These are phyloP conservation scores for Clytia hemisphaerica DNA, from an alignment of 30 jellyfish, hydroid and myxozoan genomes.

Conservation along the genomic window DNA sequence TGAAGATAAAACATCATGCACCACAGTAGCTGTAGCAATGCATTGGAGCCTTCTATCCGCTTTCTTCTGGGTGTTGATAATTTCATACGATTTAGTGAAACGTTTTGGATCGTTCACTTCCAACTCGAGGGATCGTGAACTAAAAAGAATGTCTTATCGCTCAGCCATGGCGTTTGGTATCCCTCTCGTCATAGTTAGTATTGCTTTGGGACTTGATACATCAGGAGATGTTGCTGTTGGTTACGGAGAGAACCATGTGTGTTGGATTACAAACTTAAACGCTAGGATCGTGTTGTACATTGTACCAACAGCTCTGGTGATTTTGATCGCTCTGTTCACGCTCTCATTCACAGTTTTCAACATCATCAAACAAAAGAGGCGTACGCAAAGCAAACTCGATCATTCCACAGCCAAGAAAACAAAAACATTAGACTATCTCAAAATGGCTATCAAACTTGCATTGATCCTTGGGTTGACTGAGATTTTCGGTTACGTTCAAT, in stretches of 20 bases:
- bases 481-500: slow-evolving; percentile 15
- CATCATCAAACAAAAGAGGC: too few relatives aligned
- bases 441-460: slow-evolving; percentile 5
- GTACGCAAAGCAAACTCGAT: too few relatives aligned
- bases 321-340: neutral
- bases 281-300: neutral
- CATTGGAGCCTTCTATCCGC: slow-evolving; percentile 18
- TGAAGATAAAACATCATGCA: neutral
- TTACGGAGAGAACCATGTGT: slow-evolving; percentile 5
- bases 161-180: neutral
- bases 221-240: neutral
- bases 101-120: neutral
- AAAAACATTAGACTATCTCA: neutral
- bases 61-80: neutral
- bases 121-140: neutral
- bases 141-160: too few relatives aligned
- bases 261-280: slow-evolving; percentile 8
- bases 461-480: slow-evolving; percentile 16
- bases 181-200: neutral
- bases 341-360: neutral
- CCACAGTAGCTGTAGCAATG: neutral
- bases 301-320: neutral
- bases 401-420: neutral
- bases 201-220: neutral
- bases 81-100: neutral